Evolutionary conservation across 37 sponge, comb jelly and placozoan genomes (phyloP).

Genomic region (Spongilla lacustris): DNA sequence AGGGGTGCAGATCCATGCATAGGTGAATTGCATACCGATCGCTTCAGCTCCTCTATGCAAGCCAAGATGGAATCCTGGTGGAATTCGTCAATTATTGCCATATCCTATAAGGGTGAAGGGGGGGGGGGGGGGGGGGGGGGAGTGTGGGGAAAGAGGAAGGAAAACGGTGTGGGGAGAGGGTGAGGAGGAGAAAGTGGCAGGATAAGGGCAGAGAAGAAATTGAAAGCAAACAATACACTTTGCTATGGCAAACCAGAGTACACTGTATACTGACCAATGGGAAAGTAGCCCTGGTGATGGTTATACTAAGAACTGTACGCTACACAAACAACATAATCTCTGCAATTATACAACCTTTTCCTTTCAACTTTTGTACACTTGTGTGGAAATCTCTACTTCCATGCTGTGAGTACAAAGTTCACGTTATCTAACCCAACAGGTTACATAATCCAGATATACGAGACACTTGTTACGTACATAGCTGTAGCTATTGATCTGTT

Average conservation of each 20-base stretch:
- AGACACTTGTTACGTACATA: too few relatives aligned
- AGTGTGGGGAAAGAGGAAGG: not conserved
- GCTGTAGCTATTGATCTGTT: too few relatives aligned
- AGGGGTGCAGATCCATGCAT: not conserved
- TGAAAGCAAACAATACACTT: too few relatives aligned
- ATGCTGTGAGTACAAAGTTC: too few relatives aligned
- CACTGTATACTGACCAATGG: too few relatives aligned
- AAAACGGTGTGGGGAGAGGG: not conserved
- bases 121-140: not conserved
- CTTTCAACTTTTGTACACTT: not conserved
- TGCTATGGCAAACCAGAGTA: too few relatives aligned
- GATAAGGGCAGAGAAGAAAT: not conserved
- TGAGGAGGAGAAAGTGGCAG: not conserved
- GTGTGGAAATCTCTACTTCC: too few relatives aligned
- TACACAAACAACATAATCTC: too few relatives aligned
- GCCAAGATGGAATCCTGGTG: slow-evolving; percentile 74
- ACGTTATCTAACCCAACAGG: too few relatives aligned
- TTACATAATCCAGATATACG: too few relatives aligned
- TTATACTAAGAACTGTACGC: too few relatives aligned
- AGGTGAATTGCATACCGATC: slow-evolving; percentile 3
- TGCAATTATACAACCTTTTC: not conserved
- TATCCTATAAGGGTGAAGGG: slow-evolving; percentile 5
- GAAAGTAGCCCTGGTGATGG: too few relatives aligned
- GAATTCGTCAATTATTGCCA: slow-evolving; percentile 67
- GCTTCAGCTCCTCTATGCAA: slow-evolving; percentile 75